Percentiles rank a stretch among this genome's conserved stretches.
Evolutionary conservation across 2,888 invertebrate species (phyloP).

Genomic region (Caenorhabditis zanzibari): DNA sequence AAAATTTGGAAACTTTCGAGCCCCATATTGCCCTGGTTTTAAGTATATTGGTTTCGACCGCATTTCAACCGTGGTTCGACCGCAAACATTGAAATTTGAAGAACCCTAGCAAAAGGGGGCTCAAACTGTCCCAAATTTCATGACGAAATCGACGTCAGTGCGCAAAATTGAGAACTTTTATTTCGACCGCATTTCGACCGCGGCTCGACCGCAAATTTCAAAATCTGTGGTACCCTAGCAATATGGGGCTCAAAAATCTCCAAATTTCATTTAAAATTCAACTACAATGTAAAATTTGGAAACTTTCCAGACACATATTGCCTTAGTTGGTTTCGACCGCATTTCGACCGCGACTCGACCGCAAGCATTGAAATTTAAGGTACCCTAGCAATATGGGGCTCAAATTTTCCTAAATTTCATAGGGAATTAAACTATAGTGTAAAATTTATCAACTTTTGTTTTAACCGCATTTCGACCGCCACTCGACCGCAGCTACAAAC

Average conservation of each 20-base stretch:
- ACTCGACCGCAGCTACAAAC: background rate
- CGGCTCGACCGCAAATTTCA: slow-evolving; percentile 97
- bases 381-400: background rate
- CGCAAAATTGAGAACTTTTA: slow-evolving; percentile 15
- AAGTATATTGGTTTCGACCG: background rate
- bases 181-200: slow-evolving; percentile 95
- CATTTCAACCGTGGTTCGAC: background rate
- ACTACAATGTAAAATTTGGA: background rate
- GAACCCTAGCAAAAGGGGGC: background rate
- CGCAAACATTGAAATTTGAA: background rate
- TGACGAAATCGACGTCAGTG: background rate
- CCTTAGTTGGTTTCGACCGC: too few relatives aligned
- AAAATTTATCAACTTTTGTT: too few relatives aligned
- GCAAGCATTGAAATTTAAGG: background rate
- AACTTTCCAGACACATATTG: too few relatives aligned
- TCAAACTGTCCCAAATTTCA: background rate
- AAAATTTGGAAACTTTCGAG: background rate
- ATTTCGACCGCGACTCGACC: background rate
- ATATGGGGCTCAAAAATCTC: slow-evolving; percentile 15
- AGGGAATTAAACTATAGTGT: background rate
- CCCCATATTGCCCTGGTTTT: slow-evolving; percentile 15
- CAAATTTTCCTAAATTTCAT: background rate
- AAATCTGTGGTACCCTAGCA: slow-evolving; percentile 96
- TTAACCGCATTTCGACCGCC: too few relatives aligned
- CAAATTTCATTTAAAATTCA: background rate